Conservation (phyloP, 2,888 invertebrate genomes). For the Pyrrhosoma nymphula region DNA sequence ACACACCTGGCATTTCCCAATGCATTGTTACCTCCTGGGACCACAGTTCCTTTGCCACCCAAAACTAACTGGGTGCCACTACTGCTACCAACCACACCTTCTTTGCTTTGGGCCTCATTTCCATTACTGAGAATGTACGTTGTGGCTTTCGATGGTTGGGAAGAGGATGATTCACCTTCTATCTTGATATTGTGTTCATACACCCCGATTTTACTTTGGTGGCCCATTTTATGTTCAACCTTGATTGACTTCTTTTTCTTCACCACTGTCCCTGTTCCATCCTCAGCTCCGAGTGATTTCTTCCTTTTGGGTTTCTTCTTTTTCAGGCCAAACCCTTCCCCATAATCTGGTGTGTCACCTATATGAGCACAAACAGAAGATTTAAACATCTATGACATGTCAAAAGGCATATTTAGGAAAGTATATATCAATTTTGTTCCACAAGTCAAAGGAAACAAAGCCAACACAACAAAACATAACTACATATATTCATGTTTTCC, state of each 20-base stretch:
- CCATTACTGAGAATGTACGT: neutral
- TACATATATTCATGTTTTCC: too few species aligned
- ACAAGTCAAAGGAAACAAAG: too few species aligned
- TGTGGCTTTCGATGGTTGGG: neutral
- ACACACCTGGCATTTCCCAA: neutral
- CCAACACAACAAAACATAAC: too few species aligned
- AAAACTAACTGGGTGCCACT: neutral
- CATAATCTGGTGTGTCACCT: slow-evolving; percentile 79
- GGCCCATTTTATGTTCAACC: neutral
- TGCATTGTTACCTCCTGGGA: neutral
- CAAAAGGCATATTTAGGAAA: too few species aligned
- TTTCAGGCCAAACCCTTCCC: slow-evolving; percentile 80
- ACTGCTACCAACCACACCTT: neutral
- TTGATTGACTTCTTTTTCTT: slow-evolving; percentile 53
- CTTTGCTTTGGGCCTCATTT: slow-evolving; percentile 4
- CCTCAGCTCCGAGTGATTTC: neutral
- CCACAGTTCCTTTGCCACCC: neutral
- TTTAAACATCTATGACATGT: neutral
- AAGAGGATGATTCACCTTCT: slow-evolving; percentile 28
- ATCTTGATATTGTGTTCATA: neutral
- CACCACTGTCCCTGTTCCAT: neutral
- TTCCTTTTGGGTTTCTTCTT: slow-evolving; percentile 73
- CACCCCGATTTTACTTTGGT: neutral
- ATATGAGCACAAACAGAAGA: slow-evolving; percentile 76
- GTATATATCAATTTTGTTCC: too few species aligned